Evolutionary conservation across 1,140 invertebrate genomes (phyloP).

Genomic region (Hylaeus anthracinus): DNA sequence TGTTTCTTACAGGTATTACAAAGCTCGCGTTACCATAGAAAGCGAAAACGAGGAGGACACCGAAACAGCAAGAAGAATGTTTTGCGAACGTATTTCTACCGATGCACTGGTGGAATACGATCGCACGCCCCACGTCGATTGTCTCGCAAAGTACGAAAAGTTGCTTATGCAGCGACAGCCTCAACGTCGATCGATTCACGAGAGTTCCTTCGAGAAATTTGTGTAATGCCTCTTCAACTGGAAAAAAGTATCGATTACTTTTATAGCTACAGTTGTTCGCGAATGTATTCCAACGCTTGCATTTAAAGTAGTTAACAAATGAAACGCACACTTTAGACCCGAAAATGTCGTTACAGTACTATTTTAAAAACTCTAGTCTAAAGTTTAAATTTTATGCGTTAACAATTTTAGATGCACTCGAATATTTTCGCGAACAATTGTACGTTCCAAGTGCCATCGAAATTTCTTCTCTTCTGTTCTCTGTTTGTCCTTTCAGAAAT

Average conservation of each 20-base stretch:
- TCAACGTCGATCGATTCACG: conserved; percentile 58
- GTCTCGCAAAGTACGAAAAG: conserved; percentile 64
- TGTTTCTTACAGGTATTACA: conserved; percentile 74
- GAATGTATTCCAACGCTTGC: no score
- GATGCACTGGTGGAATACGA: conserved; percentile 69
- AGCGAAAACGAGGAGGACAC: conserved; percentile 73
- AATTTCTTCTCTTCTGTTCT: conserved; percentile 21
- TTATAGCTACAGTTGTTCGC: background rate
- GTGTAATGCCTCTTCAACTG: conserved; percentile 57
- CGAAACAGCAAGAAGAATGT: conserved; percentile 74
- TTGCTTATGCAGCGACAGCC: conserved; percentile 60
- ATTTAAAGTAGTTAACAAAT: no score
- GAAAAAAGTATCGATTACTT: conserved; percentile 40
- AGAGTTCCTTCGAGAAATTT: conserved; percentile 63
- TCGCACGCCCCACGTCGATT: conserved; percentile 58
- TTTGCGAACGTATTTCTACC: conserved; percentile 73
- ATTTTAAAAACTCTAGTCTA: no score
- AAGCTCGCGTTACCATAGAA: conserved; percentile 81
- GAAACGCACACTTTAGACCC: no score
- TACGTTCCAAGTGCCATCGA: conserved; percentile 1
- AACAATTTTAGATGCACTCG: no score
- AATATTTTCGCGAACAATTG: no score
- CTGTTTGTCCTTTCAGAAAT: conserved; percentile 56
- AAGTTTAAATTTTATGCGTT: no score
- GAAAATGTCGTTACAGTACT: no score